These are phyloP conservation scores for Vanessa tameamea DNA, from an alignment of 1,140 invertebrate species.

Conservation along the genomic window DNA sequence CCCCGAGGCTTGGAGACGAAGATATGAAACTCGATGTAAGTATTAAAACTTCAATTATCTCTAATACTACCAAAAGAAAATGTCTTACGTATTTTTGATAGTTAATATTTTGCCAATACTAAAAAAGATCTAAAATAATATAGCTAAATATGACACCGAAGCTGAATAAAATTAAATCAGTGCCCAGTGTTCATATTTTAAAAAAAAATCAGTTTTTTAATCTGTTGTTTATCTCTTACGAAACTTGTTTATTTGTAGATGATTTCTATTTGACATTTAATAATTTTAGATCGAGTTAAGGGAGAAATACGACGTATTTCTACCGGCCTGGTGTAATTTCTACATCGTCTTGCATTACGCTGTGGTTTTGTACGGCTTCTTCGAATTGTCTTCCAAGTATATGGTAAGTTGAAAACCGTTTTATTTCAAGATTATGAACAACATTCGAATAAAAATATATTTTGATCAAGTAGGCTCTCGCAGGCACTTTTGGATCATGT, in stretches of 20 bases:
- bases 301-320: constrained; percentile 85
- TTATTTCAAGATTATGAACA: background rate
- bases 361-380: constrained; percentile 84
- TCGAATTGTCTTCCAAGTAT: constrained; percentile 82
- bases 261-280: background rate
- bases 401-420: constrained; percentile 79
- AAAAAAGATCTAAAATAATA: no score
- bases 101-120: no score
- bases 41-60: constrained; percentile 28
- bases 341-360: constrained; percentile 87
- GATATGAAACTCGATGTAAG: constrained; percentile 89
- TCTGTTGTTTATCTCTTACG: no score
- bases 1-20: constrained; percentile 88
- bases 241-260: no score
- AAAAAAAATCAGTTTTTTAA: no score
- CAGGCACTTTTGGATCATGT: no score
- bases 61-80: background rate
- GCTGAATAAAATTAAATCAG: no score
- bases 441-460: background rate
- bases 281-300: constrained; percentile 81
- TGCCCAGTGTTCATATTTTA: no score
- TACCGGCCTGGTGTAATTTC: constrained; percentile 85
- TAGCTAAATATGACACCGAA: no score
- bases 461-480: background rate
- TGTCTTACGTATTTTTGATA: background rate